Conservation (phyloP, 2,888 invertebrate species). For the Drosophila silvestris region DNA sequence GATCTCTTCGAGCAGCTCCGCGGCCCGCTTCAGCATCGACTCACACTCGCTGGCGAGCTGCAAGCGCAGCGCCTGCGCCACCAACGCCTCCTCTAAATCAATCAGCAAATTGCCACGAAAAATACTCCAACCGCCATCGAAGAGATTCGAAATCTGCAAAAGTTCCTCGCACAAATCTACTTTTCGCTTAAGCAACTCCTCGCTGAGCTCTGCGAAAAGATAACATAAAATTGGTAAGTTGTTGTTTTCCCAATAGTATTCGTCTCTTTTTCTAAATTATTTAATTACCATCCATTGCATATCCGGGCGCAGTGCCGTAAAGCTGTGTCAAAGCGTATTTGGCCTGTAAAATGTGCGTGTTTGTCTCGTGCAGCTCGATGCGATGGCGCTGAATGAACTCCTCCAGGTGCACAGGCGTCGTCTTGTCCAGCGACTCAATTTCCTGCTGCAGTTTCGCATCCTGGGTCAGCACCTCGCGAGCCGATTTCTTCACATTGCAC, state of each 20-base stretch:
- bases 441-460: conserved; percentile 88
- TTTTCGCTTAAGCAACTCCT: conserved; percentile 87
- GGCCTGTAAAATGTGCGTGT: conserved; percentile 89
- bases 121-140: conserved; percentile 89
- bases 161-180: conserved; percentile 89
- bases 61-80: conserved; percentile 87
- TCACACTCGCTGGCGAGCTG: conserved; percentile 85
- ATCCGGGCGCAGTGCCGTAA: conserved; percentile 88
- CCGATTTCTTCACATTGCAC: conserved; percentile 87
- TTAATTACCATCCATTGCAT: conserved; percentile 86
- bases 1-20: conserved; percentile 87
- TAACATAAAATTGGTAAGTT: not conserved
- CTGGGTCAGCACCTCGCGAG: conserved; percentile 88
- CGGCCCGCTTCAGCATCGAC: conserved; percentile 87
- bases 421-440: conserved; percentile 86
- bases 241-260: not conserved
- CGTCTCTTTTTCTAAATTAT: not conserved
- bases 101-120: conserved; percentile 88
- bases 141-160: conserved; percentile 87
- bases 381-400: conserved; percentile 88
- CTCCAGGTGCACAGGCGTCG: conserved; percentile 87
- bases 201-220: conserved; percentile 86
- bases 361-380: conserved; percentile 88
- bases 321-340: conserved; percentile 90
- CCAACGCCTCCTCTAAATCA: conserved; percentile 88